Evolutionary conservation across 2,888 invertebrate genomes (phyloP).

Genomic region (Xanthia icteritia): DNA sequence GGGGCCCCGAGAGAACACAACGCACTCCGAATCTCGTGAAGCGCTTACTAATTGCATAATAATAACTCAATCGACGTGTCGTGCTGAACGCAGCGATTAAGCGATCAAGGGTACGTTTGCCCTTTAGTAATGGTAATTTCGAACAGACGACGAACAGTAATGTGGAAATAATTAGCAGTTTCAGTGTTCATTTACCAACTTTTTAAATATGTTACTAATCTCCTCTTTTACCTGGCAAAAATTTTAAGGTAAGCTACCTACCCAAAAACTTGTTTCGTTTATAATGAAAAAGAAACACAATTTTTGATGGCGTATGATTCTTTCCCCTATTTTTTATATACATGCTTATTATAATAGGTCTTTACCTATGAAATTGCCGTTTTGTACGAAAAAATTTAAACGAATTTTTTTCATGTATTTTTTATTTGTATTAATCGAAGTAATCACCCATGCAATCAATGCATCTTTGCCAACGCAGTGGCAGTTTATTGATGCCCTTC

Average conservation of each 20-base stretch:
- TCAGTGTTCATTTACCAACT: slow-evolving; percentile 33
- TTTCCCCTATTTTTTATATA: neutral
- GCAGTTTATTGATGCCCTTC: no score
- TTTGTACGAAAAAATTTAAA: no score
- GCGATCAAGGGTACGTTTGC: slow-evolving; percentile 64
- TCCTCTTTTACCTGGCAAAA: slow-evolving; percentile 8
- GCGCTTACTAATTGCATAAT: slow-evolving; percentile 86
- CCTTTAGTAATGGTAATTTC: slow-evolving; percentile 59
- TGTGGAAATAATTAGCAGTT: slow-evolving; percentile 62
- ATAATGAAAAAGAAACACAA: neutral
- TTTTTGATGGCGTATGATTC: neutral
- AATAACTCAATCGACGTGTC: slow-evolving; percentile 86
- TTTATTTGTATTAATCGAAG: no score
- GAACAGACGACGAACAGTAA: slow-evolving; percentile 53
- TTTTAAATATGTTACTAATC: slow-evolving; percentile 39
- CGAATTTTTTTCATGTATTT: no score
- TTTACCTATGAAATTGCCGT: no score
- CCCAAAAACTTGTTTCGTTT: slow-evolving; percentile 23
- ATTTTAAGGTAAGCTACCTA: neutral
- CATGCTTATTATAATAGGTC: no score
- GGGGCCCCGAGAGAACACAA: slow-evolving; percentile 55
- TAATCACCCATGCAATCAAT: no score
- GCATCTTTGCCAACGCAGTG: no score
- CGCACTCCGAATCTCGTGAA: slow-evolving; percentile 74
- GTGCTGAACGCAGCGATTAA: slow-evolving; percentile 77